Evolutionary conservation across 2,797 vertebrate genomes (phyloP), one percentile per base, ranked within the genome.

Genomic region (Sebastes kiyomatsui): DNA sequence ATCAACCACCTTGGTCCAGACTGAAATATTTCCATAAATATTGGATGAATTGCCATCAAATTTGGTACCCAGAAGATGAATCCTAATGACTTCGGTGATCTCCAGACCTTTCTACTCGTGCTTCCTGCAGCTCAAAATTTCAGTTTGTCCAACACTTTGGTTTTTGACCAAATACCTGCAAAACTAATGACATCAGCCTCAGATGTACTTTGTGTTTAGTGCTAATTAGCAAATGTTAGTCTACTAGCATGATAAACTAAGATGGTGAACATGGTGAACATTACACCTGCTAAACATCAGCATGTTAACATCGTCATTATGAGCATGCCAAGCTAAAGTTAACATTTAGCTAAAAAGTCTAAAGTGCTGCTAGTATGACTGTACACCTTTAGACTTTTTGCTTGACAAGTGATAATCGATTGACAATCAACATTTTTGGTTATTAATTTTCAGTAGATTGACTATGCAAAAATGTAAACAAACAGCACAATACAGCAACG

Each of bases 11-110:
- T 23, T 25, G 42, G 52, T 16, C 14, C 14, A 46, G 14, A 54
- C 12, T 28, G 22, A 74, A 81, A 82, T 69, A 76, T 32, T 56
- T 9, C 30, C 25, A 72, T 85, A 46, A 76, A 76, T 73, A 73
- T 6, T 76, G 14, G 5, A 82, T 80, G 73, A 74, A 76, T n/a
- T 18, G 8, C 27, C 27, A 55, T 42, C 7, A 38, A n/a, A 52
- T 67, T 30, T 64, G 33, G 55, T 46, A 18, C 33, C 9, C 16
- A 49, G 16, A 46, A 18, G 30, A 67, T 42, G 33, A 65, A 35
- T 55, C 13, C 9, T 30, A 38, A 67, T 38, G 27, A 67, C 25
- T 18, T 27, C 25, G 7, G 7, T 73, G 49, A 72, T 52, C 42
- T 72, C 28, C 16, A 58, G 33, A 60, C 14, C 33, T 42, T 38